Evolutionary conservation across 2,113 vertebrate genomes (phyloP), one percentile per base, ranked within the genome.

Genomic region (Jacana jacana): DNA sequence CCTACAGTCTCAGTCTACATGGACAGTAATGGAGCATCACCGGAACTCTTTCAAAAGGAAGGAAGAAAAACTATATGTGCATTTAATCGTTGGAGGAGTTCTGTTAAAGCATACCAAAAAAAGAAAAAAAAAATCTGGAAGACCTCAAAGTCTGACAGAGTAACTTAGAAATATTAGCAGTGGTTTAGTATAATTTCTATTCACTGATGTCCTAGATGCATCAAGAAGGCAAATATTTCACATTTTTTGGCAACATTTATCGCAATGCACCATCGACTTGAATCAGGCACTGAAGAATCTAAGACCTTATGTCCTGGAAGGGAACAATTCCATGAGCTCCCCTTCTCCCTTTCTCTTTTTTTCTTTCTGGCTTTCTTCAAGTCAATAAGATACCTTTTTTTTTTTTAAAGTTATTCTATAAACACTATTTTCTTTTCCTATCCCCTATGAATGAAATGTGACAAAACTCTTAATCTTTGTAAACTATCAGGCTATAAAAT

Each of bases 211-310:
- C 27, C 25, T 42, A 30, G 15, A 11, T 63, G 14, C 51, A 86
- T 40, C 54, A 70, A 80, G 40, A 64, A 66, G 37, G 19, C 7
- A 71, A 93, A 44, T 9, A 33, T 5, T 84, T 49, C 13, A 31
- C 22, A 76, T 60, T 39, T 79, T 86, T 54, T 19, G 11, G 23
- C 72, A 91, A 42, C 1, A 1, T 15, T 58, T 70, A 58, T 31
- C 0, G 0, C 85, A 60, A 70, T 27, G 82, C 48, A 37, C 11
- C 12, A 37, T 18, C 22, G 60, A 33, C 24, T 39, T 28, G 25
- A 83, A 44, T 54, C 31, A 55, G 54, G n/a, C n/a, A 75, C 37
- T 27, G 13, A 90, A 87, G 51, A 86, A 92, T 54, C 30, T 49
- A 78, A 46, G 19, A 57, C 7, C 4, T 40, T 16, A 42, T 25